Base-by-base conservation (phyloP, 1,140 invertebrate species). In the Batillaria attramentaria region DNA sequence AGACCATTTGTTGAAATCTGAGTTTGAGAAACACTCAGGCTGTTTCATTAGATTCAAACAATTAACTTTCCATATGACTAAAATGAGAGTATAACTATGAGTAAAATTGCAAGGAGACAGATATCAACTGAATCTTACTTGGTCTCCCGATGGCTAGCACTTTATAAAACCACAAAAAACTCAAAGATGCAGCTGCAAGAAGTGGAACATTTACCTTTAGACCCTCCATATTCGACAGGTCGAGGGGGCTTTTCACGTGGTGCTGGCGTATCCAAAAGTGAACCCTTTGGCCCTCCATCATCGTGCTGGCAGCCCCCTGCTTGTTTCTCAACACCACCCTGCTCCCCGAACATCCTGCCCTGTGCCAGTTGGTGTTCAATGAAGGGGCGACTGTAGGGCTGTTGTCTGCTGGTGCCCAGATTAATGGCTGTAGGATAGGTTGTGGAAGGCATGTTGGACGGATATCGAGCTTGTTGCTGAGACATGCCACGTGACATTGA, bases 191-290 rank as follows among this genome's bases (percentile, higher is more conserved):
- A n/a, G n/a, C n/a, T n/a, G n/a, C n/a, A n/a, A 31, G 2, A 31
- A 8, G 13, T 13, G 6, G 37, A 28, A 1, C 35, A 73, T 57
- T 18, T 10, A 75, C 73, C 73, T 75, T 75, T 60, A 4, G 33
- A 66, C 20, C 66, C 77, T 20, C 16, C 74, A 77, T 80, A 84
- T 16, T 78, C 69, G 3, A 78, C 76, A 10, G 85, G 84, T 50
- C 65, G 79, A 1, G 84, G 84, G 35, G 84, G 74, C 35, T 73
- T 79, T 16, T 72, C 68, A 42, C 84, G 73, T 18, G 82, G 84
- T 33, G 80, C 79, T 10, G 84, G 84, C 18, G 84, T 86, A 39
- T 82, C 81, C 18, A 80, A 73, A 0, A 79, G 78, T 24, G 82
- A 82, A 28, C 66, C 72, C 39, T 37, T 43, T 60, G n/a, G 24